Evolutionary conservation across 1,140 invertebrate genomes (phyloP).

Genomic region (Scaptomyza pallida): DNA sequence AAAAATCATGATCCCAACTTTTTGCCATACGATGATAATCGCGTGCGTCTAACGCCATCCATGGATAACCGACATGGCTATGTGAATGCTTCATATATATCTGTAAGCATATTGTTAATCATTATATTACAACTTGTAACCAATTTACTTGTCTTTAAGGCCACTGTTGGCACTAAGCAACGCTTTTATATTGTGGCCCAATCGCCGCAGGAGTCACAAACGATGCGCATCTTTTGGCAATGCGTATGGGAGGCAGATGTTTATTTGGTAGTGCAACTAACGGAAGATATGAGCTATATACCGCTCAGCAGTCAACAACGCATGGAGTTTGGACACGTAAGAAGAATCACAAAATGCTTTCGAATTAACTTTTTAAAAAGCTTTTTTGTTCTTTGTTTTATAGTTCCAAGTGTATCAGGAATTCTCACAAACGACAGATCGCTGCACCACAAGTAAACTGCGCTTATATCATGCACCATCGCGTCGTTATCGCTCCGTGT

Average conservation of each 20-base stretch:
- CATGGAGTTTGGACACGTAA: slow-evolving; percentile 85
- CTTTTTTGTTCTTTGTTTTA: neutral
- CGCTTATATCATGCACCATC: slow-evolving; percentile 85
- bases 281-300: slow-evolving; percentile 87
- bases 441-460: slow-evolving; percentile 87
- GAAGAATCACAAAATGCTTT: neutral
- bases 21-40: slow-evolving; percentile 94
- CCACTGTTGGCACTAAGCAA: slow-evolving; percentile 89
- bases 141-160: slow-evolving; percentile 82
- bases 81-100: slow-evolving; percentile 95
- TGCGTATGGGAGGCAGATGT: slow-evolving; percentile 94
- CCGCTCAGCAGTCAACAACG: slow-evolving; percentile 85
- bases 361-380: too few species aligned
- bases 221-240: slow-evolving; percentile 90
- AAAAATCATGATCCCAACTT: slow-evolving; percentile 86
- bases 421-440: slow-evolving; percentile 86
- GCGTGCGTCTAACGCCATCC: slow-evolving; percentile 90
- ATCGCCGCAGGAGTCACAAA: slow-evolving; percentile 85
- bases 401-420: slow-evolving; percentile 89
- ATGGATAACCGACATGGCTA: slow-evolving; percentile 93
- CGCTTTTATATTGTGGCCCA: slow-evolving; percentile 94
- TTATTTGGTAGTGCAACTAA: slow-evolving; percentile 90
- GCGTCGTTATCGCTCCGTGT: slow-evolving; percentile 87
- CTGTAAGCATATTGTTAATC: too few species aligned
- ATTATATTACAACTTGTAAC: slow-evolving; percentile 6